Percentiles rank a stretch among this genome's conserved stretches.
Evolutionary conservation across 2,113 vertebrate species (phyloP).

Genomic region (Malurus melanocephalus): DNA sequence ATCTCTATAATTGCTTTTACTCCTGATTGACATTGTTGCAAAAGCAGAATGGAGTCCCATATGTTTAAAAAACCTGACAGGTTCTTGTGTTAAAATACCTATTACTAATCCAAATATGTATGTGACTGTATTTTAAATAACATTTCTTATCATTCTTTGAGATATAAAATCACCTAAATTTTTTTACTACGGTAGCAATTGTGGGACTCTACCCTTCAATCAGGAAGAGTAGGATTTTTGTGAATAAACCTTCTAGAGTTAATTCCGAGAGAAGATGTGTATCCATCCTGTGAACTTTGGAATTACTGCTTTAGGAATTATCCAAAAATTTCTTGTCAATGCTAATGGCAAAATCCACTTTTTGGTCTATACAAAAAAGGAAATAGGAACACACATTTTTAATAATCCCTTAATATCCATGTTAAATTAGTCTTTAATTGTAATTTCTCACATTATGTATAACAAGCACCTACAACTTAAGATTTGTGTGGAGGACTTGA

Average conservation of each 20-base stretch:
- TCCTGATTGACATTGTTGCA: not conserved
- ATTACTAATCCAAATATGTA: not conserved
- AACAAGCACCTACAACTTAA: not conserved
- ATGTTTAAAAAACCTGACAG: constrained; percentile 19
- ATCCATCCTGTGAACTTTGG: not conserved
- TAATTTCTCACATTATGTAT: not conserved
- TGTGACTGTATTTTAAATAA: not conserved
- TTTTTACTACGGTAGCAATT: not conserved
- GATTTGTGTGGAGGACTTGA: not conserved
- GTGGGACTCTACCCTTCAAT: not conserved
- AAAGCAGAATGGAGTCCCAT: not conserved
- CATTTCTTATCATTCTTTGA: not conserved
- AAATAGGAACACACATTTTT: not conserved
- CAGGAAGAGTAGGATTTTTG: not conserved
- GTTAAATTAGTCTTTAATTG: not conserved
- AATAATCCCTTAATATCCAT: not conserved
- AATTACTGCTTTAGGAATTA: not conserved
- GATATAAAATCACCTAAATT: not conserved
- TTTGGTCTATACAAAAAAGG: not conserved
- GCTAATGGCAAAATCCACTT: not conserved
- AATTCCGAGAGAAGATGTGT: not conserved
- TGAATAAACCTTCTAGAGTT: not conserved
- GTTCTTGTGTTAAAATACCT: constrained; percentile 10
- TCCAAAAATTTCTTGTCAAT: not conserved
- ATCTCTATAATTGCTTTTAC: constrained; percentile 6